Evolutionary conservation across 1,140 invertebrate genomes (phyloP).

Genomic region (Leucophenga varia): DNA sequence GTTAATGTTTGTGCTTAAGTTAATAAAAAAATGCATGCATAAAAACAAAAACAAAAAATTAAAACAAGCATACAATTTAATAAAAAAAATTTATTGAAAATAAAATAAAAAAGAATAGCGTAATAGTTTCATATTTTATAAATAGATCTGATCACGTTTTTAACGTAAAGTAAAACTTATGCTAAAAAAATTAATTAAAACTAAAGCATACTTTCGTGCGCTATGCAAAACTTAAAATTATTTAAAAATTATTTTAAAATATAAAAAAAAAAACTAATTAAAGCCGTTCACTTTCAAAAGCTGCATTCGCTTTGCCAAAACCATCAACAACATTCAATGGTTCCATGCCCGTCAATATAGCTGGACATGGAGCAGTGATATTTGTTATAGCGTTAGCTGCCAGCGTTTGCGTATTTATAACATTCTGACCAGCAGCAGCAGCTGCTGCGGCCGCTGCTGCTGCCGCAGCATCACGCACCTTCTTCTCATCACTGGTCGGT

Average conservation of each 20-base stretch:
- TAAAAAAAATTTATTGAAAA: slow-evolving; percentile 20
- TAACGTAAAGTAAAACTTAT: not conserved
- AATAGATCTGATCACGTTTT: no score
- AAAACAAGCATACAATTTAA: slow-evolving; percentile 14
- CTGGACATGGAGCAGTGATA: slow-evolving; percentile 29
- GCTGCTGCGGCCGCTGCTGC: slow-evolving; percentile 24
- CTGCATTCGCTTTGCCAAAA: slow-evolving; percentile 36
- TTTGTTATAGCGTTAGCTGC: slow-evolving; percentile 16
- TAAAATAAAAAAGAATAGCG: slow-evolving; percentile 21
- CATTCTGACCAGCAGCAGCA: slow-evolving; percentile 12
- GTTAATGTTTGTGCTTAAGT: slow-evolving; percentile 2
- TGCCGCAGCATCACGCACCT: slow-evolving; percentile 63
- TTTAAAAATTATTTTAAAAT: slow-evolving; percentile 13
- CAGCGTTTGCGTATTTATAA: slow-evolving; percentile 2
- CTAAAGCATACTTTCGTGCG: not conserved
- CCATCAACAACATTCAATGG: slow-evolving; percentile 4
- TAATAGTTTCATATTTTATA: slow-evolving; percentile 3
- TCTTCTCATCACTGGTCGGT: slow-evolving; percentile 89
- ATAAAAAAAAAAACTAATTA: slow-evolving; percentile 11
- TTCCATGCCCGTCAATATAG: slow-evolving; percentile 31
- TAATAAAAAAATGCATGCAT: not conserved
- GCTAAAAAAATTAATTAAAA: not conserved
- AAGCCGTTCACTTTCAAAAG: slow-evolving; percentile 41
- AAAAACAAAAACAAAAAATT: slow-evolving; percentile 4
- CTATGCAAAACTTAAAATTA: slow-evolving; percentile 5